Conservation (phyloP, 2,113 vertebrate genomes). For the Pseudonaja textilis region DNA sequence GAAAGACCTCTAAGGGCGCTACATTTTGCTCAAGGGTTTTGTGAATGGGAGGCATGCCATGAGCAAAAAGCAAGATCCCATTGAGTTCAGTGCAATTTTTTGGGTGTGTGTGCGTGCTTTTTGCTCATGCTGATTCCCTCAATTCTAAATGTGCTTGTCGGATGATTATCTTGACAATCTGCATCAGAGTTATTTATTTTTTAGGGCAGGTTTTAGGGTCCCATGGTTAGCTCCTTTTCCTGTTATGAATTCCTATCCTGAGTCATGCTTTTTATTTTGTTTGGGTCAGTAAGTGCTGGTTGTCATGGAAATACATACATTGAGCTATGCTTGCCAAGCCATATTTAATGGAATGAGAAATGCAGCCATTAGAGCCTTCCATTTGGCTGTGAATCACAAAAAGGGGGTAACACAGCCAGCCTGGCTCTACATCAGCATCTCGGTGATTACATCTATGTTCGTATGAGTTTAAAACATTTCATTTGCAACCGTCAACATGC, state of each 20-base stretch:
- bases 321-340: background rate
- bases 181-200: background rate
- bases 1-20: background rate
- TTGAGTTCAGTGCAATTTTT: background rate
- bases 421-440: background rate
- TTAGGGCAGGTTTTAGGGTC: background rate
- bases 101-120: background rate
- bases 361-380: constrained; percentile 17
- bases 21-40: background rate
- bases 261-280: constrained; percentile 4
- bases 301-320: constrained; percentile 40
- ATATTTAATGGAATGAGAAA: constrained; percentile 43
- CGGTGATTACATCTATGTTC: background rate
- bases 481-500: background rate
- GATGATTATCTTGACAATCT: background rate
- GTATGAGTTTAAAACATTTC: background rate
- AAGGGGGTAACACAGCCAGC: background rate
- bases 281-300: constrained; percentile 20
- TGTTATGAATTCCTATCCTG: constrained; percentile 15
- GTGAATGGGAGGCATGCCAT: background rate
- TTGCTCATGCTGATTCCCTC: background rate
- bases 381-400: constrained; percentile 15
- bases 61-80: no score
- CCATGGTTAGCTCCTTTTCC: constrained; percentile 25
- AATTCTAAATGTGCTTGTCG: background rate